Evolutionary conservation across 2,113 vertebrate species (phyloP).

Genomic region (Ameiurus melas): DNA sequence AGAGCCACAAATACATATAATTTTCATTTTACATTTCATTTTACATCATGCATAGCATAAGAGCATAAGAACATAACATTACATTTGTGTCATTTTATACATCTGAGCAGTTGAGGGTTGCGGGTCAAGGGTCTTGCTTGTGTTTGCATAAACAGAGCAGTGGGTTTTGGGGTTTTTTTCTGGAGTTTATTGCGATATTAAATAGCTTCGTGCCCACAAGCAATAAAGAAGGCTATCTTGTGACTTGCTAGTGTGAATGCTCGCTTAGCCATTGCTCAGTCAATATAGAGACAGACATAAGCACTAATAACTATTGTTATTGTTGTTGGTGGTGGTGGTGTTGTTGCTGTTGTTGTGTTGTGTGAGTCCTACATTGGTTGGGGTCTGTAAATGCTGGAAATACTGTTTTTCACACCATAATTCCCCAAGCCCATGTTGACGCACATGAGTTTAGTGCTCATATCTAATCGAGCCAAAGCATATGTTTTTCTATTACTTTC

Average conservation of each 20-base stretch:
- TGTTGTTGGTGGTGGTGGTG: too few relatives aligned
- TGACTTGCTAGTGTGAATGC: not conserved
- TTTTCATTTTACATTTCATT: not conserved
- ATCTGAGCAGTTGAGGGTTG: not conserved
- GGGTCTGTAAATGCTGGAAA: constrained; percentile 8
- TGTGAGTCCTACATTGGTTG: not conserved
- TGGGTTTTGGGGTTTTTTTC: not conserved
- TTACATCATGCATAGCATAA: not conserved
- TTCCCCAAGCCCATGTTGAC: constrained; percentile 1
- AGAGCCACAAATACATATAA: not conserved
- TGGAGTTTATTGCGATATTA: not conserved
- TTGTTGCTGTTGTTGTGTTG: not conserved
- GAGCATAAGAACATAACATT: not conserved
- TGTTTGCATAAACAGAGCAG: not conserved
- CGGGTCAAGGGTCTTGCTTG: not conserved
- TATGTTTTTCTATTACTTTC: not conserved
- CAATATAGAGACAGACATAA: not conserved
- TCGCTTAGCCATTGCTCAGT: not conserved
- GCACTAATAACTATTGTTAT: too few relatives aligned
- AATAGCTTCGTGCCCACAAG: not conserved
- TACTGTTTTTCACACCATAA: constrained; percentile 5
- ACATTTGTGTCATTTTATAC: not conserved
- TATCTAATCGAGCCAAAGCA: not conserved
- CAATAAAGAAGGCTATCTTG: not conserved
- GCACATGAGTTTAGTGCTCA: not conserved